Conservation (phyloP, 2,797 vertebrate species). For the Eulemur albifrons region DNA sequence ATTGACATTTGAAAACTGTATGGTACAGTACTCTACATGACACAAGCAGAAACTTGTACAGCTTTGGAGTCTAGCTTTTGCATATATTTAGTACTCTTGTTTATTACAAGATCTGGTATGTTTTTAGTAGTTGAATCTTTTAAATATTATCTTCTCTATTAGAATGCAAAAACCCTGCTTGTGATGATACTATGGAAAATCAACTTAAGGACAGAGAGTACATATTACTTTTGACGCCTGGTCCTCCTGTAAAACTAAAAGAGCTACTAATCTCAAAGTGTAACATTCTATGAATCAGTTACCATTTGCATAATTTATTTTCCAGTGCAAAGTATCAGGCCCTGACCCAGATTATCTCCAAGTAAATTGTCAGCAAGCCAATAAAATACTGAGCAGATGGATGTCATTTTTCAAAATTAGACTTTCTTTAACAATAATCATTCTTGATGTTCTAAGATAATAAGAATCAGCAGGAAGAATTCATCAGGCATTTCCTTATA, state of each 20-base stretch:
- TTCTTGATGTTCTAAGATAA: conserved; percentile 52
- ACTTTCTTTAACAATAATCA: conserved; percentile 47
- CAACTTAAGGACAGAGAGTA: conserved; percentile 17
- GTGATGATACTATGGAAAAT: conserved; percentile 28
- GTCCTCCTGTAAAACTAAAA: conserved; percentile 8
- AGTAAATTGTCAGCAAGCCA: conserved; percentile 41
- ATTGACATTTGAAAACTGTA: conserved; percentile 80
- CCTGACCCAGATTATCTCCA: conserved; percentile 55
- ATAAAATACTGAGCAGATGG: conserved; percentile 43
- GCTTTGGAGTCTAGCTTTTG: background rate
- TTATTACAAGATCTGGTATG: background rate
- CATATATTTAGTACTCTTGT: background rate
- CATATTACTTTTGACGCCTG: background rate
- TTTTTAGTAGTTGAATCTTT: conserved; percentile 31
- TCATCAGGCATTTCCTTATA: conserved; percentile 39
- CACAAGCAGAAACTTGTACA: conserved; percentile 2
- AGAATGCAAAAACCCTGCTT: background rate
- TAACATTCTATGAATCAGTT: conserved; percentile 49
- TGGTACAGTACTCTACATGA: conserved; percentile 39
- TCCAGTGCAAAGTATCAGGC: conserved; percentile 45
- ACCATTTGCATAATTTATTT: conserved; percentile 57
- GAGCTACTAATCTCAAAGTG: background rate
- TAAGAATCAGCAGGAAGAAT: conserved; percentile 51
- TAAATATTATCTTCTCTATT: background rate
- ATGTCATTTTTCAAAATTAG: conserved; percentile 43